phyloP scores from a whole-genome alignment of 23 tunicate genomes.

The Trididemnum miniatum region DNA sequence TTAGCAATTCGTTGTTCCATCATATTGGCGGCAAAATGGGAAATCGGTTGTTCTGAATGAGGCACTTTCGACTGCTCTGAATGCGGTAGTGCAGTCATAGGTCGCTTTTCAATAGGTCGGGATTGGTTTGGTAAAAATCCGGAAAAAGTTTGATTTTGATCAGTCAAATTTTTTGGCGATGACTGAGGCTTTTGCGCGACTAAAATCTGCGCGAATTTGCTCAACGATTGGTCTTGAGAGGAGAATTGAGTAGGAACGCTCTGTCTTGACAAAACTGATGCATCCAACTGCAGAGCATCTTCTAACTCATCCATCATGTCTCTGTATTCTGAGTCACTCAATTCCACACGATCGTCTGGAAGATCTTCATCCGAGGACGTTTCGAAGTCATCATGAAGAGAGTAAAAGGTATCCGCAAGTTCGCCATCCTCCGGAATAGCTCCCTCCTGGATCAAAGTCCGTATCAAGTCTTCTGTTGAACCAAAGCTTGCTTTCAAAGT shows the following conservation, averaged over 20 bases:
- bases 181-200: background rate
- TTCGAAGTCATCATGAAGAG: slow-evolving; percentile 75
- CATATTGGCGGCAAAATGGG: slow-evolving; percentile 38
- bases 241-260: background rate
- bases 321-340: slow-evolving; percentile 70
- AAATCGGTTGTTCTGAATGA: background rate
- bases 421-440: slow-evolving; percentile 76
- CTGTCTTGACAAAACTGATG: slow-evolving; percentile 12
- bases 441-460: slow-evolving; percentile 53
- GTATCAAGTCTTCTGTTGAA: slow-evolving; percentile 54
- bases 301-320: slow-evolving; percentile 71
- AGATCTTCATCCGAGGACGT: slow-evolving; percentile 45
- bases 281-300: slow-evolving; percentile 54
- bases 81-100: slow-evolving; percentile 4
- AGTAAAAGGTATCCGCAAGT: slow-evolving; percentile 76
- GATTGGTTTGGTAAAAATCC: background rate
- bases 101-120: background rate
- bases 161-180: background rate
- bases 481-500: background rate
- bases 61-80: too few relatives aligned
- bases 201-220: background rate
- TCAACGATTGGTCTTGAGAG: background rate
- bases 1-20: slow-evolving; percentile 51
- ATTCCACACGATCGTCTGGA: slow-evolving; percentile 52
- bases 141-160: background rate